A percentile compares a stretch with the other conserved stretches of the same genome.
Conservation (phyloP, 2,797 vertebrate species). For the Muscicapa comitata region DNA sequence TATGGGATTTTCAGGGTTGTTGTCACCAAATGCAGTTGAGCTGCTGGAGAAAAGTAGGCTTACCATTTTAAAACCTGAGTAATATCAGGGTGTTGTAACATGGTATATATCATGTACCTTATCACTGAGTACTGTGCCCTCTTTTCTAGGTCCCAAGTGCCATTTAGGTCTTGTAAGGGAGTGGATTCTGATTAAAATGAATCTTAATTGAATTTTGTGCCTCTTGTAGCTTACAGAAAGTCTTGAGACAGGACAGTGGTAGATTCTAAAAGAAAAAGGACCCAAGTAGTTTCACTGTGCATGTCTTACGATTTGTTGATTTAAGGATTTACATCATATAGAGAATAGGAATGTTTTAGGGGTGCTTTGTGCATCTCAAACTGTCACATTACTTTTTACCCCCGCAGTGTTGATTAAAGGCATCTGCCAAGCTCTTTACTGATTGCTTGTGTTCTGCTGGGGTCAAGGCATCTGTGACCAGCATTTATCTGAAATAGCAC, state of each 20-base stretch:
- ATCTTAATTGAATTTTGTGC: neutral
- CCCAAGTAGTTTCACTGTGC: neutral
- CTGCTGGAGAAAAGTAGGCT: neutral
- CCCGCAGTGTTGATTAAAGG: neutral
- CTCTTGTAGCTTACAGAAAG: neutral
- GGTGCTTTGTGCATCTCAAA: neutral
- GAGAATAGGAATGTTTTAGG: neutral
- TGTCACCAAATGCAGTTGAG: neutral
- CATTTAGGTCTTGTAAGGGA: neutral
- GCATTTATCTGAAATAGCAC: neutral
- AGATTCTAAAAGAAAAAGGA: neutral
- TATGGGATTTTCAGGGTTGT: fast-evolving
- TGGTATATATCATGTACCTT: neutral
- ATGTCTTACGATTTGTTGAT: neutral
- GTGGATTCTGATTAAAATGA: neutral
- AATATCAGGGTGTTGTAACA: neutral
- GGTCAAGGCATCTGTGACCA: neutral
- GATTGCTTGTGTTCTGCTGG: neutral
- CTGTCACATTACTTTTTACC: neutral
- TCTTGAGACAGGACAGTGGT: neutral
- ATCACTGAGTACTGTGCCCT: neutral
- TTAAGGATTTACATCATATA: neutral
- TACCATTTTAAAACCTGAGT: neutral
- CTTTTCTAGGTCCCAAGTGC: neutral
- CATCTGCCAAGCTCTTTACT: neutral